phyloP scores from a whole-genome alignment of 30 jellyfish, hydroid and myxozoan genomes.

The Cassiopea xamachana region DNA sequence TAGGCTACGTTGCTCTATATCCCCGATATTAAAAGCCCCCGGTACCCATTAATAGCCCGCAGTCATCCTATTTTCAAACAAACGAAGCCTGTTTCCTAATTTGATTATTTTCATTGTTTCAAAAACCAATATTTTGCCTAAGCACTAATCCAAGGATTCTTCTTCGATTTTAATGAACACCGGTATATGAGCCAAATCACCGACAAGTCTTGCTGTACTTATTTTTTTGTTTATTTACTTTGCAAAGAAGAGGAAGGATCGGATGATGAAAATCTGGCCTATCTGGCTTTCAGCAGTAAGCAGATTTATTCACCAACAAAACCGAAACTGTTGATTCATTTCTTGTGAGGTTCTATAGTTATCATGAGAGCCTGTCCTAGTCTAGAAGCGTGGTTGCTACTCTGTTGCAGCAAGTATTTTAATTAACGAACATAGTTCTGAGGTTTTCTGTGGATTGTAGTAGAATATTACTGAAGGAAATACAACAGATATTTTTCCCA shows the following conservation, averaged over 20 bases:
- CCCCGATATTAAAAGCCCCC: background rate
- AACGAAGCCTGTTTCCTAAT: conserved; percentile 7
- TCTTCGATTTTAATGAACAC: background rate
- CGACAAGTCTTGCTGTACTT: background rate
- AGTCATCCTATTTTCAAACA: background rate
- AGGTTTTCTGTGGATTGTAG: too few species aligned
- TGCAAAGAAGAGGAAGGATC: conserved; percentile 19
- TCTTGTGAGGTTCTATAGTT: background rate
- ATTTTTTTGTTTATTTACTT: background rate
- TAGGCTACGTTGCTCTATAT: background rate
- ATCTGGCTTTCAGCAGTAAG: conserved; percentile 1
- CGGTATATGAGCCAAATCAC: background rate
- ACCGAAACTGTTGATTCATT: background rate
- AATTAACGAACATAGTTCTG: background rate
- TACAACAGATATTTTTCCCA: too few species aligned
- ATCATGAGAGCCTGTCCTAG: background rate
- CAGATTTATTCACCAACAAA: conserved; percentile 1
- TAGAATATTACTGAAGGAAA: too few species aligned
- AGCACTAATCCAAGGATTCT: conserved; percentile 2
- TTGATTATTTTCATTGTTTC: conserved; percentile 1
- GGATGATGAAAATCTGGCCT: background rate
- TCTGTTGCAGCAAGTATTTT: background rate
- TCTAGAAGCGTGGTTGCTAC: background rate
- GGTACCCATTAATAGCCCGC: background rate
- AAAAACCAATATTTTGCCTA: conserved; percentile 2